Evolutionary conservation across 2,113 vertebrate genomes (phyloP), one percentile per base, ranked within the genome.

Genomic region (Marcusenius ussheri): DNA sequence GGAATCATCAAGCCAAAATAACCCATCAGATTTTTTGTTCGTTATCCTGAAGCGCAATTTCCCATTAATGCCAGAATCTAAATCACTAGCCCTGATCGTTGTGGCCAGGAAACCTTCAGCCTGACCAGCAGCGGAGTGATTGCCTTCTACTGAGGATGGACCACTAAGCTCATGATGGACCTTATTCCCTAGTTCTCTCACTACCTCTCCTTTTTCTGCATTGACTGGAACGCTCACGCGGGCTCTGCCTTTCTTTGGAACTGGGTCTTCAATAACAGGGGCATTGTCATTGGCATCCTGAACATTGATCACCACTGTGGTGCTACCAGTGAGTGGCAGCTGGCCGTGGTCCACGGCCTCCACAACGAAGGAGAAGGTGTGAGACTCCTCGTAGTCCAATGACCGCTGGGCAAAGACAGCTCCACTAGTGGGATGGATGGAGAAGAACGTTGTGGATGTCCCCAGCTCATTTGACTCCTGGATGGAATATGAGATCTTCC

Each of bases 241-340:
- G 86, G 97, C 97, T 11, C 90, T 87, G 0, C 97, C 97, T 35
- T 94, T 95, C 27, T 94, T 95, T 9, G 97, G 94, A 0, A 7
- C 91, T 0, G 98, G 98, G 0, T 93, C 91, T 0, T 92, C 95
- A 91, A 99, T 95, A 51, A 97, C 1, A 0, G 98, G 98, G 0
- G 93, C 90, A 0, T 99, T 99, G 93, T 99, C 98, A 0, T 99
- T 99, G 84, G 47, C 92, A 89, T 99, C 98, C 0, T 97, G 95
- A 42, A 99, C 90, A 42, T 92, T 91, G 47, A 99, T 93, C 53
- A 95, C 91, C 56, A 99, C 92, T 0, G 96, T 96, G 90, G 96
- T 91, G 0, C 95, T 97, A 88, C 97, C 96, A 0, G 94, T 94
- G 87, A 98, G 95, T 35, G 89, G 95, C 0, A 97, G 98, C 4